Percentiles rank a stretch among this genome's conserved stretches.
These are phyloP conservation scores for Petroica traversi DNA, from an alignment of 2,113 vertebrate genomes.

Conservation along the genomic window DNA sequence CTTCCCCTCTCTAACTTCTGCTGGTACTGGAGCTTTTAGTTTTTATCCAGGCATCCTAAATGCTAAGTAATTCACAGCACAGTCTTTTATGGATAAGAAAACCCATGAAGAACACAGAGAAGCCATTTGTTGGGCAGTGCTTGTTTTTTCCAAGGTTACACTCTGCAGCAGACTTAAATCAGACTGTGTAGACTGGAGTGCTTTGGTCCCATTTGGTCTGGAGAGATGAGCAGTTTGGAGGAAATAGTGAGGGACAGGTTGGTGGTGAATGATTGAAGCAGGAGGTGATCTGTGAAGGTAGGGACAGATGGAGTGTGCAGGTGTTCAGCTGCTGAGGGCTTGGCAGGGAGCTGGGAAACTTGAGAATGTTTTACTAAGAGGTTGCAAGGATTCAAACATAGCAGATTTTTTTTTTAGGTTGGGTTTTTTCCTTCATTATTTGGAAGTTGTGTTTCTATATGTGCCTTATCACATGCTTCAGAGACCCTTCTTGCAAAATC, in stretches of 20 bases:
- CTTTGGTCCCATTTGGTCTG: neutral
- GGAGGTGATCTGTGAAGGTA: neutral
- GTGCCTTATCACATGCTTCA: too few species aligned
- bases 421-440: accelerated
- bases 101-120: accelerated
- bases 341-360: neutral
- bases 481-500: neutral
- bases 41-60: neutral
- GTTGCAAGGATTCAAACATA: neutral
- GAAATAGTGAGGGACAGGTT: neutral
- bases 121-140: neutral
- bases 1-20: neutral
- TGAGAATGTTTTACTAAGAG: neutral
- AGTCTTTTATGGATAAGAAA: neutral
- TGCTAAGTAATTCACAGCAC: neutral
- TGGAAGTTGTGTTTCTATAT: neutral
- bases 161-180: neutral
- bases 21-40: neutral
- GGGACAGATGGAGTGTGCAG: conserved; percentile 23
- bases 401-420: neutral
- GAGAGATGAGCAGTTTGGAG: neutral
- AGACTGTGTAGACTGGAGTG: neutral
- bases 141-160: neutral
- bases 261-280: neutral
- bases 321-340: neutral